Conservation (phyloP, 2,888 invertebrate species). For the Therioaphis trifolii region DNA sequence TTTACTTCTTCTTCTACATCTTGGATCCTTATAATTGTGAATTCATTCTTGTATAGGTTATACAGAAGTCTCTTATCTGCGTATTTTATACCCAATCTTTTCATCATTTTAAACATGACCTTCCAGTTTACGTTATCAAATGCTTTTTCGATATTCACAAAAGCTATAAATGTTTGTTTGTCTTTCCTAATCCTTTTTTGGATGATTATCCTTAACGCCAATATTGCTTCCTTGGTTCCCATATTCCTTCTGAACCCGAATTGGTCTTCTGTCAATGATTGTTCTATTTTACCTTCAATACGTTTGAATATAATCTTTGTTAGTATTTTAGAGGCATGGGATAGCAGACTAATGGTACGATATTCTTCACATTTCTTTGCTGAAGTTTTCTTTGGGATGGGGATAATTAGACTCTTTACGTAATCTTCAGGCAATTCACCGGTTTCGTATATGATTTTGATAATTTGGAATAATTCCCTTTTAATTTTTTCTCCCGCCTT, state of each 20-base stretch:
- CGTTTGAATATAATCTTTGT: slow-evolving; percentile 17
- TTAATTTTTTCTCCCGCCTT: slow-evolving; percentile 6
- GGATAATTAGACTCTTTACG: not conserved
- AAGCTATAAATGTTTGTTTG: slow-evolving; percentile 19
- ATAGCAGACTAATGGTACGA: no score
- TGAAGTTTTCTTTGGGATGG: no score
- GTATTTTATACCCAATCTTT: slow-evolving; percentile 9
- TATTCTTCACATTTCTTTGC: no score
- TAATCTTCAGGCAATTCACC: not conserved
- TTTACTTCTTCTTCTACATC: slow-evolving; percentile 28
- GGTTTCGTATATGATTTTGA: not conserved
- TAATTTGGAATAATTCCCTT: not conserved
- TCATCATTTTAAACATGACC: slow-evolving; percentile 30
- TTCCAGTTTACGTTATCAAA: slow-evolving; percentile 31
- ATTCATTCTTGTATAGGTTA: slow-evolving; percentile 19
- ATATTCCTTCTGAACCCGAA: slow-evolving; percentile 20
- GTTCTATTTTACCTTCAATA: slow-evolving; percentile 40
- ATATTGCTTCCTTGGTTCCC: slow-evolving; percentile 17
- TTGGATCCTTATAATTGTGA: slow-evolving; percentile 23
- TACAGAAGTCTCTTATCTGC: slow-evolving; percentile 3
- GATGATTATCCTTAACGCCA: slow-evolving; percentile 1
- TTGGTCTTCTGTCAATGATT: slow-evolving; percentile 7
- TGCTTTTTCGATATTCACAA: slow-evolving; percentile 23
- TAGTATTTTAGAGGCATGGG: slow-evolving; percentile 43
- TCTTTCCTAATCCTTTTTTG: slow-evolving; percentile 24